Conservation (phyloP, 2,113 vertebrate genomes). For the Tragelaphus strepsiceros region DNA sequence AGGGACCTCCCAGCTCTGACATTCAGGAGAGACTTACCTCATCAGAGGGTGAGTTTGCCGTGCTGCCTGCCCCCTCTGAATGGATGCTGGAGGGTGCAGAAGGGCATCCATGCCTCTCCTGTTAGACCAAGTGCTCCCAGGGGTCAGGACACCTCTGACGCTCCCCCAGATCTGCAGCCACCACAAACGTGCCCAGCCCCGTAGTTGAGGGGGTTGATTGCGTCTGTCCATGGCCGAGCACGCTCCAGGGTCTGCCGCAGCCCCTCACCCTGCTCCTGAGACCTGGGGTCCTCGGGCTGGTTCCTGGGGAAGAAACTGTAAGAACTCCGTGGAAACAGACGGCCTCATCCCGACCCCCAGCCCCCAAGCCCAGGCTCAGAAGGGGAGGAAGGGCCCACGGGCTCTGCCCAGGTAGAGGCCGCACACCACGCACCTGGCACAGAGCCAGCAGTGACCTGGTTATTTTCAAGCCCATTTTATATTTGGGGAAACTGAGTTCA, state of each 20-base stretch:
- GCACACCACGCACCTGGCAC: background rate
- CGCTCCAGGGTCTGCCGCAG: background rate
- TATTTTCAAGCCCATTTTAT: background rate
- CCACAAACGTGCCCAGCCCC: background rate
- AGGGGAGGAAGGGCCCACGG: background rate
- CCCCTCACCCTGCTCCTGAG: background rate
- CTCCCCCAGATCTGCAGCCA: background rate
- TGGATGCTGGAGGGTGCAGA: background rate
- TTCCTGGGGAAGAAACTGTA: background rate
- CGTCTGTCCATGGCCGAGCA: rapidly evolving
- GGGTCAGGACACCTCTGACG: background rate
- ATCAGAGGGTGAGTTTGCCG: background rate
- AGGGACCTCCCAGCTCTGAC: background rate
- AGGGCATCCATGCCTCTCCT: background rate
- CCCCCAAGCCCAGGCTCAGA: background rate
- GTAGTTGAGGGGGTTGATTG: background rate
- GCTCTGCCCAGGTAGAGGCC: rapidly evolving
- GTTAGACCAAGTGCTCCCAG: background rate
- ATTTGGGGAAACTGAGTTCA: background rate
- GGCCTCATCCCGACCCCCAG: background rate
- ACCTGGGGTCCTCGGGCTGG: background rate
- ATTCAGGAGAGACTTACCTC: background rate
- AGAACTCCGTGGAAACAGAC: background rate
- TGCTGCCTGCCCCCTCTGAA: rapidly evolving
- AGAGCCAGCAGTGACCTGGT: background rate